A percentile compares a stretch with the other conserved stretches of the same genome.
Conservation (phyloP, 1,140 invertebrate genomes). For the Brachionus manjavacas region DNA sequence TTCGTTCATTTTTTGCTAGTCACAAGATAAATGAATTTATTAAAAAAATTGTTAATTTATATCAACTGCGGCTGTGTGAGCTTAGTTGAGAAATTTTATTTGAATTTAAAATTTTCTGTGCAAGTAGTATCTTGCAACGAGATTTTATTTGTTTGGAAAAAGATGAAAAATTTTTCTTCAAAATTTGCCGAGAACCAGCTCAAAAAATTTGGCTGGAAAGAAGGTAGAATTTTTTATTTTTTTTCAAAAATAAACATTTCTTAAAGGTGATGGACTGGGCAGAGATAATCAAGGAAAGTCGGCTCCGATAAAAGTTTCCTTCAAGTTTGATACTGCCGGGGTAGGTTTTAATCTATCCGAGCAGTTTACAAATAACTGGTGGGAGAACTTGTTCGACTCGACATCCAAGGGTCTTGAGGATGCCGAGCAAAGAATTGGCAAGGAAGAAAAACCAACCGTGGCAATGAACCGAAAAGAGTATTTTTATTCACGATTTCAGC, state of each 20-base stretch:
- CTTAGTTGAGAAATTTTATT: conserved; percentile 9
- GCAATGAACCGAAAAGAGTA: neutral
- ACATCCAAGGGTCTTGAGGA: neutral
- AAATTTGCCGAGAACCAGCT: conserved; percentile 20
- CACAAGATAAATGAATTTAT: conserved; percentile 8
- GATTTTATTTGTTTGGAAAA: neutral
- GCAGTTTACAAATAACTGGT: conserved; percentile 39
- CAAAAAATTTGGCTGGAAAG: conserved; percentile 40
- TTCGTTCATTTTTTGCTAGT: conserved; percentile 36
- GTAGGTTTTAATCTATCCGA: conserved; percentile 33
- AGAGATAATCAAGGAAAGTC: conserved; percentile 10
- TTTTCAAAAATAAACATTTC: neutral
- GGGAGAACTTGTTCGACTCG: conserved; percentile 20
- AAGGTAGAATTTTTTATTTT: neutral
- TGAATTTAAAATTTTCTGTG: neutral
- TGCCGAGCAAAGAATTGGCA: neutral
- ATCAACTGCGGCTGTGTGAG: neutral
- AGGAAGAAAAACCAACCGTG: neutral
- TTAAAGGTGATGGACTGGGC: conserved; percentile 14
- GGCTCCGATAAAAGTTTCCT: neutral
- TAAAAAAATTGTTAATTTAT: neutral
- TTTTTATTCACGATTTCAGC: conserved; percentile 19
- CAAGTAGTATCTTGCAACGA: neutral
- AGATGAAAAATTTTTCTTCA: conserved; percentile 5
- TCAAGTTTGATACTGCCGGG: neutral